Base-by-base conservation (phyloP, 2,888 invertebrate species). In the Orgyia antiqua region DNA sequence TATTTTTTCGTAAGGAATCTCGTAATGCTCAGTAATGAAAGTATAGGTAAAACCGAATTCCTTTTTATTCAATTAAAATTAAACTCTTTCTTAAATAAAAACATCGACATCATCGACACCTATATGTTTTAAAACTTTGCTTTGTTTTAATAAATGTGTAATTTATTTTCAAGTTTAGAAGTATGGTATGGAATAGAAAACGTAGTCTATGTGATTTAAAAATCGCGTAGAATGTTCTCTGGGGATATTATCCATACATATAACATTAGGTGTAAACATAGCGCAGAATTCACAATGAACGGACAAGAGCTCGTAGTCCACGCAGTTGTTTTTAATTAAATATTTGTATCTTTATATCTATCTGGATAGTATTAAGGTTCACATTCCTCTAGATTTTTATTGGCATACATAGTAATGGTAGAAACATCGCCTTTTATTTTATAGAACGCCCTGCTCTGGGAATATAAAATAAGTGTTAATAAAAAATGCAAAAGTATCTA, bases 211-310 rank as follows among this genome's bases (percentile, higher is more conserved):
- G n/a, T n/a, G n/a, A n/a, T n/a, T n/a, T n/a, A n/a, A n/a, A n/a
- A n/a, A n/a, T n/a, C n/a, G n/a, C n/a, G n/a, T n/a, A n/a, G n/a
- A n/a, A n/a, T n/a, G n/a, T n/a, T n/a, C n/a, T n/a, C n/a, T n/a
- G n/a, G n/a, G n/a, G n/a, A n/a, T n/a, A n/a, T n/a, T 35, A 13
- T 6, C 20, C 13, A 28, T 36, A 24, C 28, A 28, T 36, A 29
- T 24, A 31, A 31, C 3, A 27, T 35, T 20, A 35, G 38, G 24
- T 31, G 34, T 43, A 32, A 40, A 37, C 35, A 43, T 46, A 43
- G 33, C 30, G 40, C 21, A 46, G 46, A 43, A 49, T 49, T 46
- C 29, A 34, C 43, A 45, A 48, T 46, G 28, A 31, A 20, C 36
- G 27, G 10, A 35, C 33, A 32, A 20, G 18, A 46, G 38, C 24